Evolutionary conservation across 1,140 invertebrate genomes (phyloP).

Genomic region (Aphaenogaster floridana): DNA sequence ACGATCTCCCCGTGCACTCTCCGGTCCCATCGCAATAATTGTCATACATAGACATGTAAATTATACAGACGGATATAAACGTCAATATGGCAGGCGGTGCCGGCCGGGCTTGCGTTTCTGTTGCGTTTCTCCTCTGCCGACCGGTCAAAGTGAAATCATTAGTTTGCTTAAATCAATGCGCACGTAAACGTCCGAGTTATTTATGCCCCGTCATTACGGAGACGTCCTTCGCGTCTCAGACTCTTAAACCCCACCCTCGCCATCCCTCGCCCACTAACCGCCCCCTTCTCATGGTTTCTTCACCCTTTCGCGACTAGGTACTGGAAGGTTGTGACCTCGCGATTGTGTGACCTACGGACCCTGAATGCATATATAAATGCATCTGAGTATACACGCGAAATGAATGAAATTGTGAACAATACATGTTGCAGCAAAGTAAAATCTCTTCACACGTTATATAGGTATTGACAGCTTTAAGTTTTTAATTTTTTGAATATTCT

Average conservation of each 20-base stretch:
- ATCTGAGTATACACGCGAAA: neutral
- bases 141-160: conserved; percentile 87
- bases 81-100: conserved; percentile 85
- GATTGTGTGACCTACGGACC: neutral
- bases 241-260: conserved; percentile 59
- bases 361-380: conserved; percentile 1
- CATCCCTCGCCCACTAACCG: conserved; percentile 68
- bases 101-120: conserved; percentile 79
- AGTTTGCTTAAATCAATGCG: conserved; percentile 88
- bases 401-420: neutral
- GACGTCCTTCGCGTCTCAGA: conserved; percentile 81
- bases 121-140: conserved; percentile 72
- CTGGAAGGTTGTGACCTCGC: conserved; percentile 35
- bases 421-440: neutral
- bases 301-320: conserved; percentile 54
- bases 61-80: conserved; percentile 85
- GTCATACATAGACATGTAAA: conserved; percentile 86
- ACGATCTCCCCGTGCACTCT: conserved; percentile 27
- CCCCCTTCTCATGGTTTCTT: conserved; percentile 53
- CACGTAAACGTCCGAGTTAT: conserved; percentile 87
- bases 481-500: neutral
- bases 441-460: neutral
- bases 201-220: conserved; percentile 87
- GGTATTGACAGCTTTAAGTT: neutral
- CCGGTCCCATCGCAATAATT: conserved; percentile 80